A percentile compares a stretch with the other conserved stretches of the same genome.
Conservation (phyloP, 1,140 invertebrate genomes). For the Trichomalopsis sarcophagae region DNA sequence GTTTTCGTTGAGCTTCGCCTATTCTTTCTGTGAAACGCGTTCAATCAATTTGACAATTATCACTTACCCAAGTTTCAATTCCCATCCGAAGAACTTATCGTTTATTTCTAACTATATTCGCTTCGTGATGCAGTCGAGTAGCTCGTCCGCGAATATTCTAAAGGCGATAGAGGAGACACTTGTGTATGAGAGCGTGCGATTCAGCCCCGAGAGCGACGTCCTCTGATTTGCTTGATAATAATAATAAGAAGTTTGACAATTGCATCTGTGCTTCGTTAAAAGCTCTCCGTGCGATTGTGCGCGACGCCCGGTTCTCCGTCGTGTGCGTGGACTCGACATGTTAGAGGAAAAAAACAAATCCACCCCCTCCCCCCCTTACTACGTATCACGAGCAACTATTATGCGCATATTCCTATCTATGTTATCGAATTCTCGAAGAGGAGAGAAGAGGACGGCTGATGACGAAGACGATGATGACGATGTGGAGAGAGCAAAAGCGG, state of each 20-base stretch:
- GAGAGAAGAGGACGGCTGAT: not conserved
- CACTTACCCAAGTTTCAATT: no score
- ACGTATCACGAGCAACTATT: not conserved
- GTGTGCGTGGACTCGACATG: not conserved
- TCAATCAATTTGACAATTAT: no score
- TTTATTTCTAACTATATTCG: not conserved
- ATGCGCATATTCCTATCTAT: not conserved
- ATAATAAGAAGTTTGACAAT: no score
- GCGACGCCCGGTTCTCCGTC: not conserved
- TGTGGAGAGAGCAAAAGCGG: conserved; percentile 14
- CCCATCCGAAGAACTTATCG: no score
- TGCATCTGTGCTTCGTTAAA: not conserved
- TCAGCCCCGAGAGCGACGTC: not conserved
- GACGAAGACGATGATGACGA: no score
- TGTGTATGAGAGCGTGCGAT: not conserved
- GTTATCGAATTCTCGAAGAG: not conserved
- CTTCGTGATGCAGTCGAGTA: not conserved
- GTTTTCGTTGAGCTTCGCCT: no score
- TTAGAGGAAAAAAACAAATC: not conserved
- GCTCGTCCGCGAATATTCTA: not conserved
- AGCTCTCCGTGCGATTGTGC: not conserved
- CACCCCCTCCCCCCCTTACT: not conserved
- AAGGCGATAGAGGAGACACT: not conserved
- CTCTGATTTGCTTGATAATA: not conserved
- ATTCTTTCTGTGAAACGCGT: no score